A percentile compares a stretch with the other conserved stretches of the same genome.
These are phyloP conservation scores for Xylota segnis DNA, from an alignment of 2,888 invertebrate genomes.

Conservation along the genomic window DNA sequence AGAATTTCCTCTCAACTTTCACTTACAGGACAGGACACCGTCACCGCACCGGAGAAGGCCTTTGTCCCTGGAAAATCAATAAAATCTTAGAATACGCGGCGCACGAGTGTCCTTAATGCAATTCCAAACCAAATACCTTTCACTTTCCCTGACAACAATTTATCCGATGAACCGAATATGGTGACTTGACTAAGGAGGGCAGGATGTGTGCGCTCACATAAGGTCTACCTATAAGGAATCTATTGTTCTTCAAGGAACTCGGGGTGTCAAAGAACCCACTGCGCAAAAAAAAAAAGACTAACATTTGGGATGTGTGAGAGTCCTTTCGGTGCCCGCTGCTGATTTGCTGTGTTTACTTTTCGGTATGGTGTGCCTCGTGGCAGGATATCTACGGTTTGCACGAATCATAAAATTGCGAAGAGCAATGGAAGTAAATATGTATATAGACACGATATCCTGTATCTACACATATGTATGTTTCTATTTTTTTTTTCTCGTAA, in stretches of 20 bases:
- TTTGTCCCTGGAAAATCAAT: slow-evolving; percentile 59
- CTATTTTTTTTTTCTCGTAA: slow-evolving; percentile 8
- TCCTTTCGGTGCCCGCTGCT: slow-evolving; percentile 54
- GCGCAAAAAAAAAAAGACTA: slow-evolving; percentile 14
- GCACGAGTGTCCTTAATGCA: slow-evolving; percentile 49
- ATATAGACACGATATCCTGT: too few species aligned
- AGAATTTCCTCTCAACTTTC: slow-evolving; percentile 58
- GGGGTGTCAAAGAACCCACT: slow-evolving; percentile 33
- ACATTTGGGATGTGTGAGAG: slow-evolving; percentile 42
- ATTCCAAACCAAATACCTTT: slow-evolving; percentile 41
- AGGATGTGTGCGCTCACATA: slow-evolving; percentile 8
- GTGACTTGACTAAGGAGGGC: slow-evolving; percentile 21
- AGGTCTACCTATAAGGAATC: slow-evolving; percentile 15
- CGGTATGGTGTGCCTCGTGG: slow-evolving; percentile 39
- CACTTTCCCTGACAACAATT: slow-evolving; percentile 51
- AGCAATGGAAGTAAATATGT: background rate
- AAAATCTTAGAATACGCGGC: slow-evolving; percentile 39
- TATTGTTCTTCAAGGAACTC: slow-evolving; percentile 14
- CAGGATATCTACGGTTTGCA: slow-evolving; percentile 52
- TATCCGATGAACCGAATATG: slow-evolving; percentile 36
- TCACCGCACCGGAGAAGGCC: slow-evolving; percentile 16
- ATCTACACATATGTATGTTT: background rate
- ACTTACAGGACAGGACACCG: slow-evolving; percentile 31
- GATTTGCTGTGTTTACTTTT: slow-evolving; percentile 70
- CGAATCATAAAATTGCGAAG: slow-evolving; percentile 70